A percentile compares a stretch with the other conserved stretches of the same genome.
phyloP scores from a whole-genome alignment of 2,113 vertebrate genomes.

The Clinocottus analis region DNA sequence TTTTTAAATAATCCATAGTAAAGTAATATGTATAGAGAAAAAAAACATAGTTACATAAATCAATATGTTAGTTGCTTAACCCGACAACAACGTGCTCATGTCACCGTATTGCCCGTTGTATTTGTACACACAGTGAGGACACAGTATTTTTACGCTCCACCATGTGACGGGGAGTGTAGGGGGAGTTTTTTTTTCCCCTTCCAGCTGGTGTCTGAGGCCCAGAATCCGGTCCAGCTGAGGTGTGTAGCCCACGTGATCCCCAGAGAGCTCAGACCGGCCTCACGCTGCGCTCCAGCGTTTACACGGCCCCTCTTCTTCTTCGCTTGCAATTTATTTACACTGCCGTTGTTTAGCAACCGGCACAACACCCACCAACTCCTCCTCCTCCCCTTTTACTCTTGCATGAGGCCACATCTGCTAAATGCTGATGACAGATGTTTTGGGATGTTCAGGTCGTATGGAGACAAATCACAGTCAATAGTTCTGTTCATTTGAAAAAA shows the following conservation, averaged over 20 bases:
- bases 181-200: constrained; percentile 22
- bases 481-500: too few relatives aligned
- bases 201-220: constrained; percentile 54
- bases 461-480: too few relatives aligned
- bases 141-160: background rate
- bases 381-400: too few relatives aligned
- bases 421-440: constrained; percentile 43
- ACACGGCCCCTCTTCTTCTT: constrained; percentile 38
- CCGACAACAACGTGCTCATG: background rate
- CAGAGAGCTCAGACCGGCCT: constrained; percentile 43
- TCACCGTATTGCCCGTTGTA: background rate
- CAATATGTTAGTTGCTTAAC: background rate
- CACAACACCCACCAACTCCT: constrained; percentile 71
- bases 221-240: constrained; percentile 49
- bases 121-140: background rate
- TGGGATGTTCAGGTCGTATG: constrained; percentile 66
- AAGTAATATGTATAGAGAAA: too few relatives aligned
- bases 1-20: too few relatives aligned
- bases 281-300: constrained; percentile 44
- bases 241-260: too few relatives aligned
- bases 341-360: constrained; percentile 72
- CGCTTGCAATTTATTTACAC: constrained; percentile 73
- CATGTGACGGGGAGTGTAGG: constrained; percentile 2
- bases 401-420: constrained; percentile 67
- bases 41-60: too few relatives aligned